Evolutionary conservation across 2,113 vertebrate genomes (phyloP).

Genomic region (Bufo gargarizans): DNA sequence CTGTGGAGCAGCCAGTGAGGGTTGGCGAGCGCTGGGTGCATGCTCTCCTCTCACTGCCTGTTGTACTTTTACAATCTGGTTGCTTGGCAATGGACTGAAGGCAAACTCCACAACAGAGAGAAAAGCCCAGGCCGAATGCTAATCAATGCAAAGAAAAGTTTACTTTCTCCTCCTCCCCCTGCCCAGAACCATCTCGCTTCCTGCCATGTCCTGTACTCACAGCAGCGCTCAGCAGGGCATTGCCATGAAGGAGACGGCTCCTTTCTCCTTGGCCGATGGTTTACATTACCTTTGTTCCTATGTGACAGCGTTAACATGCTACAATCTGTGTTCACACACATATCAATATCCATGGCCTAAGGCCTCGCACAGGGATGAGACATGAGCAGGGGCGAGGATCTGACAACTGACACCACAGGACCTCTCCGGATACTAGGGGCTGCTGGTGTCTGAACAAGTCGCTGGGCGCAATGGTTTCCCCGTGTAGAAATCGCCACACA

Average conservation of each 20-base stretch:
- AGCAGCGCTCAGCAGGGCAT: neutral
- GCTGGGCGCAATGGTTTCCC: no score
- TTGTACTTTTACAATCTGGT: constrained; percentile 57
- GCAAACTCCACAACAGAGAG: constrained; percentile 43
- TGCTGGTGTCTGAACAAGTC: no score
- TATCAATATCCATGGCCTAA: neutral
- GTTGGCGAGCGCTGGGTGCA: constrained; percentile 44
- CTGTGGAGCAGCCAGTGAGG: constrained; percentile 35
- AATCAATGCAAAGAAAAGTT: constrained; percentile 51
- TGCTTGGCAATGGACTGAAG: constrained; percentile 56
- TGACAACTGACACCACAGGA: neutral
- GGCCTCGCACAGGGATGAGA: neutral
- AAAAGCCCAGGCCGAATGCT: constrained; percentile 39
- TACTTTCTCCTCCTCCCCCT: constrained; percentile 42
- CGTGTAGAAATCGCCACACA: no score
- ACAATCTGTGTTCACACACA: constrained; percentile 11
- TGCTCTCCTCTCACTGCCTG: constrained; percentile 50
- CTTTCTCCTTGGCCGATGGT: neutral
- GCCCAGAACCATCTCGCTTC: neutral
- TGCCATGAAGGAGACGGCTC: neutral
- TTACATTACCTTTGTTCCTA: neutral
- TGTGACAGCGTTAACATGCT: neutral
- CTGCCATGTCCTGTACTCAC: constrained; percentile 11
- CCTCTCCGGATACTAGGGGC: neutral
- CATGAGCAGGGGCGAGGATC: neutral